Conservation (phyloP, 1,140 invertebrate species). For the Apis florea region DNA sequence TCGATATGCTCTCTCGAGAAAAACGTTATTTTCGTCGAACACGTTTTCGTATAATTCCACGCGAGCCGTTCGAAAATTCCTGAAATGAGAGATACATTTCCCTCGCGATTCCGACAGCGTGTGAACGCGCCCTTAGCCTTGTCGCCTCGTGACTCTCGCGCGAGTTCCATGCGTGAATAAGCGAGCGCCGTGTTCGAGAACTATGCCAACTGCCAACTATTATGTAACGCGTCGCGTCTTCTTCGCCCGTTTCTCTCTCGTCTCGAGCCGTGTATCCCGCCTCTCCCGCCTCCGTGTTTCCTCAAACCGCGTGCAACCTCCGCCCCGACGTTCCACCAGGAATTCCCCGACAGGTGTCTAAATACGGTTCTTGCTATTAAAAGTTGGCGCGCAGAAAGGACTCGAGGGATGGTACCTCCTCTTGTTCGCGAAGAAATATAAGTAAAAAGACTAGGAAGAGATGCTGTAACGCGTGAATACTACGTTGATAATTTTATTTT, state of each 20-base stretch:
- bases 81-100: background rate
- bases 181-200: conserved; percentile 55
- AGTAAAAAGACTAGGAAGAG: background rate
- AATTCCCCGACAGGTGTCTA: conserved; percentile 47
- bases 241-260: conserved; percentile 43
- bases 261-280: conserved; percentile 22
- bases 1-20: too few species aligned
- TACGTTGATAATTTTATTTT: background rate
- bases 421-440: background rate
- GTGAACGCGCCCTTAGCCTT: conserved; percentile 52
- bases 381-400: background rate
- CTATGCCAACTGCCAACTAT: conserved; percentile 70
- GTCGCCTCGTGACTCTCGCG: conserved; percentile 35
- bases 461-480: too few species aligned
- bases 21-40: too few species aligned
- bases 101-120: background rate
- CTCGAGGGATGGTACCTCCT: background rate
- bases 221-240: conserved; percentile 60
- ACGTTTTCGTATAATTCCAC: background rate
- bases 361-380: conserved; percentile 37
- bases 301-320: conserved; percentile 18
- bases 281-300: conserved; percentile 29
- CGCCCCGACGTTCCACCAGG: conserved; percentile 28
- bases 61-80: background rate
- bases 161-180: conserved; percentile 63